Conservation (phyloP, 2,888 invertebrate genomes). For the Gonocerus acuteangulatus region DNA sequence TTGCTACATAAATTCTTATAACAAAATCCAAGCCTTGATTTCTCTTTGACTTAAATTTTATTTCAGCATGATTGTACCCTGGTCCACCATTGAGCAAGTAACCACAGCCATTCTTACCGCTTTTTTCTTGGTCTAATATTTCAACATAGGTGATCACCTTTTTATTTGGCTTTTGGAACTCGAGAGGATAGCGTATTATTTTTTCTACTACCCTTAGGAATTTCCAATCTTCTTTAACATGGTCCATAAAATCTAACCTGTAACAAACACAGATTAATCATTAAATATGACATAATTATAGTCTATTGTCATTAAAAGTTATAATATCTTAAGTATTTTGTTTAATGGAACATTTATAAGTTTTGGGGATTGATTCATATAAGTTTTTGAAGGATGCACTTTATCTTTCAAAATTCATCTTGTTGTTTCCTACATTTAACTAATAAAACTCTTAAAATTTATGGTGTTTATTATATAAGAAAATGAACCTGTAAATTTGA, state of each 20-base stretch:
- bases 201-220: conserved; percentile 10
- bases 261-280: too few species aligned
- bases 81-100: background rate
- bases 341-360: too few species aligned
- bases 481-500: too few species aligned
- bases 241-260: conserved; percentile 46
- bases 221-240: background rate
- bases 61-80: background rate
- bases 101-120: conserved; percentile 5
- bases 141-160: conserved; percentile 1
- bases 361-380: too few species aligned
- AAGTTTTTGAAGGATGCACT: too few species aligned
- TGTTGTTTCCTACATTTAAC: too few species aligned
- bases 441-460: too few species aligned
- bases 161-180: background rate
- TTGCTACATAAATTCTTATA: conserved; percentile 8
- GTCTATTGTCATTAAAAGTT: too few species aligned
- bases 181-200: background rate
- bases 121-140: background rate
- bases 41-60: background rate
- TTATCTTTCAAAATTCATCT: too few species aligned
- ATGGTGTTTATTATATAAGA: too few species aligned
- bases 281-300: too few species aligned
- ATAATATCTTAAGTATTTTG: too few species aligned
- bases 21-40: conserved; percentile 7